Base-by-base conservation (phyloP, 2,113 vertebrate genomes). In the Dendropsophus ebraccatus region DNA sequence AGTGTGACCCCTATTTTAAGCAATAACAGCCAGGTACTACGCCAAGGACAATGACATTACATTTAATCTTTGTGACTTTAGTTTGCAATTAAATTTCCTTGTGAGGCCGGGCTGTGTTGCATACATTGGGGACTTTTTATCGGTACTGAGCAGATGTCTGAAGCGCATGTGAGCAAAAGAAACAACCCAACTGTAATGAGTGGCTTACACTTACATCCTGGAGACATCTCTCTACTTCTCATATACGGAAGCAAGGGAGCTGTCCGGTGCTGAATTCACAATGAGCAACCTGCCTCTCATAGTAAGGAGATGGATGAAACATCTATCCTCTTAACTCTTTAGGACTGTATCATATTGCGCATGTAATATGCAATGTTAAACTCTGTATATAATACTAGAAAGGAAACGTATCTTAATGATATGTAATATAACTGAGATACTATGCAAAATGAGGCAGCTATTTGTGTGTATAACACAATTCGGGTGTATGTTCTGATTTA, bases 41-140 rank as follows among this genome's bases (percentile, higher is more conserved):
- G 23, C 52, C 65, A 62, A 65, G 49, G 35, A 75, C 83, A 76
- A 65, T 84, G 32, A 45, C 72, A 50, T 75, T 84, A 84, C 41
- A 76, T 60, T n/a, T 32, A 49, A 49, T 76, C n/a, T 65, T 56
- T 76, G 25, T 30, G 69, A 75, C 50, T 60, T 84, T 32, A 45
- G 52, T 74, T 84, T 84, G 82, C 82, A 74, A 73, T 74, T 83
- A 73, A 83, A 83, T 83, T 58, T 73, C 30, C 32, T 74, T 82
- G 50, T 49, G 21, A 54, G 65, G 11, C 12, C 25, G 49, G 49
- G 23, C 47, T 84, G 28, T 65, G 72, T 60, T 32, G 7, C 49
- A 54, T 58, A 37, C 52, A 4, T 75, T 75, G 41, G 72, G 83
- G 83, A 76, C 52, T 47, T 75, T 81, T 84, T 84, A 84, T 84